Conservation (phyloP, 2,888 invertebrate genomes). For the Erebia ligea region DNA sequence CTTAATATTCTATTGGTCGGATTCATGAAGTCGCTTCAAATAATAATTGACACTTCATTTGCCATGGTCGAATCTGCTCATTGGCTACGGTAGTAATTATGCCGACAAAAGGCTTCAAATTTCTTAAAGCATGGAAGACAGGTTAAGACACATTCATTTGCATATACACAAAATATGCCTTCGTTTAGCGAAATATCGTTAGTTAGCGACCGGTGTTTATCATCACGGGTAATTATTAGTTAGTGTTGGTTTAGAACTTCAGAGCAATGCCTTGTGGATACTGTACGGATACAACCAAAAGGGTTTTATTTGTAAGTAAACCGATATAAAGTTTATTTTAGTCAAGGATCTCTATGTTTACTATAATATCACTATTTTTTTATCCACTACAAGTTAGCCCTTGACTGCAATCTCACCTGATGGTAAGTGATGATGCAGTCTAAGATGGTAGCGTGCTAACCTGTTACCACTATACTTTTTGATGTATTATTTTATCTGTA, state of each 20-base stretch:
- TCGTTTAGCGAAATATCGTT: slow-evolving; percentile 48
- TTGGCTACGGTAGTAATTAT: slow-evolving; percentile 50
- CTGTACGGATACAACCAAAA: slow-evolving; percentile 66
- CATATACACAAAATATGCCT: slow-evolving; percentile 62
- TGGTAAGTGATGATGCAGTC: no score
- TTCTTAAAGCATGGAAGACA: slow-evolving; percentile 62
- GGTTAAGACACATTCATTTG: slow-evolving; percentile 67
- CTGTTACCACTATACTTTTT: no score
- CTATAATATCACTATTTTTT: no score
- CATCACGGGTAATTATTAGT: slow-evolving; percentile 27
- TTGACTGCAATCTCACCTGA: no score
- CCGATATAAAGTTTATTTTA: background rate
- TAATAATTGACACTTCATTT: slow-evolving; percentile 11
- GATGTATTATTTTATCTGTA: no score
- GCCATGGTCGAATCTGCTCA: slow-evolving; percentile 29
- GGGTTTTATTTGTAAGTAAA: slow-evolving; percentile 66
- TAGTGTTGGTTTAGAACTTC: slow-evolving; percentile 23
- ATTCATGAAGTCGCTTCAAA: background rate
- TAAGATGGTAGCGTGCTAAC: no score
- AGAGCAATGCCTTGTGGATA: slow-evolving; percentile 75
- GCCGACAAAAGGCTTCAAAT: slow-evolving; percentile 57
- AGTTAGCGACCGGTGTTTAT: slow-evolving; percentile 46
- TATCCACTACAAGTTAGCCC: no score
- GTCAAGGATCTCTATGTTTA: background rate
- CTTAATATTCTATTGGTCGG: background rate